phyloP scores from a whole-genome alignment of 2,888 invertebrate species.

The Rotaria magnacalcarata region DNA sequence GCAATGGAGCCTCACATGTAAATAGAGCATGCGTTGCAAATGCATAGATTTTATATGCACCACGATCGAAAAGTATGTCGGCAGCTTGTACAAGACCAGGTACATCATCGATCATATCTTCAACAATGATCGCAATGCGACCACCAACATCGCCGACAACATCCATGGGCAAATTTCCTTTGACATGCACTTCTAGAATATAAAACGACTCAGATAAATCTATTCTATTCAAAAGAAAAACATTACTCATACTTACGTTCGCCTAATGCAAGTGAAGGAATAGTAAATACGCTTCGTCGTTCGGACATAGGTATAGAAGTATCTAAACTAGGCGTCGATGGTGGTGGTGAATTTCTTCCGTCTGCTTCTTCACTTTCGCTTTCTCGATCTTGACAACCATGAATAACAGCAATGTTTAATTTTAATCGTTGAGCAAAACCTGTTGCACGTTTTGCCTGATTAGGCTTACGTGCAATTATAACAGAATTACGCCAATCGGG shows the following conservation, averaged over 20 bases:
- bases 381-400: conserved; percentile 70
- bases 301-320: not conserved
- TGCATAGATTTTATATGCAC: conserved; percentile 96
- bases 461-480: conserved; percentile 94
- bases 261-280: conserved; percentile 40
- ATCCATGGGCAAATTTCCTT: conserved; percentile 96
- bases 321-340: conserved; percentile 45
- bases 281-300: conserved; percentile 39
- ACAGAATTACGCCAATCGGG: conserved; percentile 97
- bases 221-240: too few species aligned
- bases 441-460: conserved; percentile 95
- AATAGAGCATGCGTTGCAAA: conserved; percentile 93
- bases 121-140: conserved; percentile 94
- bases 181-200: conserved; percentile 70
- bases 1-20: conserved; percentile 87
- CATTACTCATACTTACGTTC: not conserved
- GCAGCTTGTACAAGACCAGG: conserved; percentile 93
- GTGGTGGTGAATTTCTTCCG: conserved; percentile 84
- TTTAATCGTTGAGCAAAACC: conserved; percentile 93
- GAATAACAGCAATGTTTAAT: conserved; percentile 92
- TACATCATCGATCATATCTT: conserved; percentile 96
- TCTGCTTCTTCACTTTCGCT: conserved; percentile 75
- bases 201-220: too few species aligned
- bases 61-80: conserved; percentile 88
- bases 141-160: conserved; percentile 98